Percentiles rank a stretch among this genome's conserved stretches.
phyloP scores from a whole-genome alignment of 2,888 invertebrate genomes.

The Drosophila flavopinicola region DNA sequence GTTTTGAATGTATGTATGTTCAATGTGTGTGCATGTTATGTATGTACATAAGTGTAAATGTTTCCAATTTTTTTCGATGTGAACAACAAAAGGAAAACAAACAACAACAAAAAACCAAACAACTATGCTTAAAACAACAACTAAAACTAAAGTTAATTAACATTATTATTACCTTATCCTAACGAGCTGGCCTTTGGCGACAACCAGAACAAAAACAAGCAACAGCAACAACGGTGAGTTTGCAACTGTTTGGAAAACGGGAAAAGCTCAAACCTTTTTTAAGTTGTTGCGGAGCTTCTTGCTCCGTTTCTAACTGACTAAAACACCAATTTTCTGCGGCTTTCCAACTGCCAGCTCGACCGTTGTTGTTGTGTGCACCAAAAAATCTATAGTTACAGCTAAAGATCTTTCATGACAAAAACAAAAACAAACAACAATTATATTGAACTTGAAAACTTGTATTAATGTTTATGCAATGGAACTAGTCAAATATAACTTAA shows the following conservation, averaged over 20 bases:
- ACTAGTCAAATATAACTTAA: slow-evolving; percentile 82
- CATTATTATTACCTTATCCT: slow-evolving; percentile 60
- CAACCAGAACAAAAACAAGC: slow-evolving; percentile 17
- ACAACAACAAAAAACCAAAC: slow-evolving; percentile 20
- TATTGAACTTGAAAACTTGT: slow-evolving; percentile 73
- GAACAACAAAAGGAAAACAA: slow-evolving; percentile 39
- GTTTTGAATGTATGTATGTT: slow-evolving; percentile 68
- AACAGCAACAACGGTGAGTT: slow-evolving; percentile 60
- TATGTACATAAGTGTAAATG: slow-evolving; percentile 79
- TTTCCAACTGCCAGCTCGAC: slow-evolving; percentile 66
- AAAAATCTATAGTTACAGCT: slow-evolving; percentile 21
- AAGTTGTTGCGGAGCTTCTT: slow-evolving; percentile 56
- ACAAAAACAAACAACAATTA: slow-evolving; percentile 37
- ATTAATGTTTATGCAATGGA: slow-evolving; percentile 81
- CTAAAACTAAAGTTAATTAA: slow-evolving; percentile 71
- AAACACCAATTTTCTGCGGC: slow-evolving; percentile 75
- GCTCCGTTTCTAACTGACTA: slow-evolving; percentile 64
- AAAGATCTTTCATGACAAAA: slow-evolving; percentile 54
- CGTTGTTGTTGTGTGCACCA: slow-evolving; percentile 31
- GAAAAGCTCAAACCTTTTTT: slow-evolving; percentile 74
- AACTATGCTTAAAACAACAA: slow-evolving; percentile 63
- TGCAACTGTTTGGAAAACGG: slow-evolving; percentile 43
- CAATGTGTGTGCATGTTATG: slow-evolving; percentile 61
- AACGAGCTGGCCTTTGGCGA: slow-evolving; percentile 35
- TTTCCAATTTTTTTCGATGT: slow-evolving; percentile 66